These are phyloP conservation scores for Chamaetylas fuelleborni DNA, from an alignment of 2,113 vertebrate species.

Conservation along the genomic window DNA sequence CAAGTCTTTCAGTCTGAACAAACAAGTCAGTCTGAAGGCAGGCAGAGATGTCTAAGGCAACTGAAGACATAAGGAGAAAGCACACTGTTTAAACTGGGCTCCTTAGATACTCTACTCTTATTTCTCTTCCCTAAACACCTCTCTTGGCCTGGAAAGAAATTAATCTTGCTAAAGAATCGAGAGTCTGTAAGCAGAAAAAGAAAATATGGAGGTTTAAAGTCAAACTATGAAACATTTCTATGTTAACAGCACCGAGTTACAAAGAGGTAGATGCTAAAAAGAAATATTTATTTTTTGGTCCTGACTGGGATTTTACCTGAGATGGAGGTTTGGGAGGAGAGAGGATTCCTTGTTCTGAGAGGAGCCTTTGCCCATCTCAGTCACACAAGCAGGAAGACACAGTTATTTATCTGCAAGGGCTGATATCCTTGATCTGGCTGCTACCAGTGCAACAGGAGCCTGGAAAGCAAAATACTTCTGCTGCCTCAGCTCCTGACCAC, in stretches of 20 bases:
- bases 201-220: not conserved
- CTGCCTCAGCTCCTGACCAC: not conserved
- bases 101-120: not conserved
- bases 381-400: not conserved
- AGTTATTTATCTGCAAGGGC: not conserved
- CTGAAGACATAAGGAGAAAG: not conserved
- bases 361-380: not conserved
- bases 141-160: not conserved
- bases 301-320: not conserved
- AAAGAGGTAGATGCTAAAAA: not conserved
- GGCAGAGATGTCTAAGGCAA: not conserved
- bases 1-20: not conserved
- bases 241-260: not conserved
- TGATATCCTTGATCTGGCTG: not conserved
- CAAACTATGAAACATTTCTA: not conserved
- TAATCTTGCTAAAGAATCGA: not conserved
- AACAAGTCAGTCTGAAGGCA: not conserved
- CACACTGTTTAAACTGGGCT: not conserved
- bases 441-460: accelerated
- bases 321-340: not conserved
- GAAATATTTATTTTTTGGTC: not conserved
- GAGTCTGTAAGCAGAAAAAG: not conserved
- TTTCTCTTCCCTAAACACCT: not conserved
- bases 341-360: not conserved
- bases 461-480: not conserved